These are phyloP conservation scores for Diacarnus erythraeanus DNA, from an alignment of 37 sponge, comb jelly and placozoan species.

Conservation along the genomic window DNA sequence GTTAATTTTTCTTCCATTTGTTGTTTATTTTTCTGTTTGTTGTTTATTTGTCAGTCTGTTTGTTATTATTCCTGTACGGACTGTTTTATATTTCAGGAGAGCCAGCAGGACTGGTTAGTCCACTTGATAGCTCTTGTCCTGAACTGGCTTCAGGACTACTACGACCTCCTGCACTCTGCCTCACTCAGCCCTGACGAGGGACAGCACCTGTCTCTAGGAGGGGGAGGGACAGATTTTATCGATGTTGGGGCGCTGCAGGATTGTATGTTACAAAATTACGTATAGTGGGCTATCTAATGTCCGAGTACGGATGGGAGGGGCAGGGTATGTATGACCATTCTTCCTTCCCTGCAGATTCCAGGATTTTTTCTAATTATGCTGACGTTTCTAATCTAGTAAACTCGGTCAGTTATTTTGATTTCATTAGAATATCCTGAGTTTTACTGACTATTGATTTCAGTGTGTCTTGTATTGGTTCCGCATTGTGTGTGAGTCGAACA, in stretches of 20 bases:
- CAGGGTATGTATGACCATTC: not conserved
- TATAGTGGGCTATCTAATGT: not conserved
- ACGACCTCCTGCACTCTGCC: slow-evolving; percentile 21
- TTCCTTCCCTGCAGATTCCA: not conserved
- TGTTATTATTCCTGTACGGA: too few species aligned
- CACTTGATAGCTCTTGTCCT: slow-evolving; percentile 42
- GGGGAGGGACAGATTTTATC: not conserved
- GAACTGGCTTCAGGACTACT: slow-evolving; percentile 41
- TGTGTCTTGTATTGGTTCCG: slow-evolving; percentile 31
- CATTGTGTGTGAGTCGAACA: slow-evolving; percentile 26
- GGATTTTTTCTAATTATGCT: slow-evolving; percentile 3
- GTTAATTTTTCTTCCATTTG: too few species aligned
- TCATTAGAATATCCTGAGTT: not conserved
- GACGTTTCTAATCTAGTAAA: slow-evolving; percentile 23
- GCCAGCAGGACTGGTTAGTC: slow-evolving; percentile 53
- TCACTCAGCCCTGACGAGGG: not conserved
- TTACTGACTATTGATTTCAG: slow-evolving; percentile 5
- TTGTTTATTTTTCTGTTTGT: too few species aligned
- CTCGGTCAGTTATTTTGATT: slow-evolving; percentile 2
- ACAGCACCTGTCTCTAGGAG: not conserved
- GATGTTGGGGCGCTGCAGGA: not conserved
- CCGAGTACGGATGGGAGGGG: not conserved
- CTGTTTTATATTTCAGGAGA: slow-evolving; percentile 1
- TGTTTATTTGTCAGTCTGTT: too few species aligned
- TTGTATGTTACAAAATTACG: not conserved